Percentiles rank a stretch among this genome's conserved stretches.
Evolutionary conservation across 2,888 invertebrate species (phyloP).

Genomic region (Tribolium freemani): DNA sequence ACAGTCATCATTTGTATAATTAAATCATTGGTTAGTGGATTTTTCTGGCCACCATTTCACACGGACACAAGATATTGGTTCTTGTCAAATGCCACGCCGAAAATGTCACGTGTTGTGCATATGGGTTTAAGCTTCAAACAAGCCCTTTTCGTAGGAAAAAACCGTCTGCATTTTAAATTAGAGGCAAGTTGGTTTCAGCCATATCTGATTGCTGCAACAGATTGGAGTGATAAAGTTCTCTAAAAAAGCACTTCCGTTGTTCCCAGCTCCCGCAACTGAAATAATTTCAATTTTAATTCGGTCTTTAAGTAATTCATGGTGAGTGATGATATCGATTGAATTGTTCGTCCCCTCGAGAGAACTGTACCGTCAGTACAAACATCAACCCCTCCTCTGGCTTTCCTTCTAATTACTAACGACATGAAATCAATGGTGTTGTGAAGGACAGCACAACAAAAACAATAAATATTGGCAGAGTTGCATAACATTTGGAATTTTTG

Average conservation of each 20-base stretch:
- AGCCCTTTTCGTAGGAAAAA: slow-evolving; percentile 2
- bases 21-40: neutral
- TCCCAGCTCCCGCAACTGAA: neutral
- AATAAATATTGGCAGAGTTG: neutral
- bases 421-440: neutral
- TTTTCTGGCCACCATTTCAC: neutral
- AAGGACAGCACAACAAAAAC: too few species aligned
- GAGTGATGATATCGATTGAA: slow-evolving; percentile 20
- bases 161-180: slow-evolving; percentile 36
- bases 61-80: slow-evolving; percentile 5
- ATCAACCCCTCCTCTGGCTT: neutral
- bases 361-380: slow-evolving; percentile 12
- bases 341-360: slow-evolving; percentile 13
- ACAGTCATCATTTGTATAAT: too few species aligned
- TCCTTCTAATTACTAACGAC: neutral
- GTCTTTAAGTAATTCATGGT: neutral
- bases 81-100: slow-evolving; percentile 11
- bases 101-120: slow-evolving; percentile 14
- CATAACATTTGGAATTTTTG: neutral
- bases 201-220: slow-evolving; percentile 27
- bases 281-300: slow-evolving; percentile 1
- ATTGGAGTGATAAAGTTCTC: slow-evolving; percentile 26
- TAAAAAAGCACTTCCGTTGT: slow-evolving; percentile 35
- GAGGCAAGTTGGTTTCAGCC: slow-evolving; percentile 10
- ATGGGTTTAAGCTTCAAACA: slow-evolving; percentile 1